phyloP scores from a whole-genome alignment of 2,113 vertebrate genomes.

The Grallaria varia region DNA sequence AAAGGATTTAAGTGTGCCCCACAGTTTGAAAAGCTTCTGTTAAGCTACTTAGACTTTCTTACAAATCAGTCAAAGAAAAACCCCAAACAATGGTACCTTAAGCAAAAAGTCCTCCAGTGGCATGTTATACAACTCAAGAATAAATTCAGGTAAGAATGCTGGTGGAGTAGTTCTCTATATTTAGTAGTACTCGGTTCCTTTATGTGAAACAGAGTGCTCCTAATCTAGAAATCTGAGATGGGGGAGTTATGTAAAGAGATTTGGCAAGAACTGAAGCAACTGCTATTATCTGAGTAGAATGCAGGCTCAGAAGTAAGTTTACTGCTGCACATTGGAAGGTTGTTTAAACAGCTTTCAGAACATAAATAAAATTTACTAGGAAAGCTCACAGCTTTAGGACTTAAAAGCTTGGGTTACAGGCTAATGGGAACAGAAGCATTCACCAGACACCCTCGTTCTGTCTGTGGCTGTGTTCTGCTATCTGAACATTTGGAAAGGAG shows the following conservation, averaged over 20 bases:
- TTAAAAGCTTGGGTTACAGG: not conserved
- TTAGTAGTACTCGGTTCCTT: constrained; percentile 13
- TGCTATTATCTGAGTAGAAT: constrained; percentile 29
- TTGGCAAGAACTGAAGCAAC: constrained; percentile 35
- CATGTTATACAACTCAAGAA: not conserved
- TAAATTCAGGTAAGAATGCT: constrained; percentile 31
- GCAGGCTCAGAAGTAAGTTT: not conserved
- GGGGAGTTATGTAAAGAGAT: constrained; percentile 44
- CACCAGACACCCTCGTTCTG: not conserved
- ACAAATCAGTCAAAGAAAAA: not conserved
- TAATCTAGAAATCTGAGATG: constrained; percentile 68
- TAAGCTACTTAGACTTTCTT: constrained; percentile 31
- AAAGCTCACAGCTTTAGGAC: not conserved
- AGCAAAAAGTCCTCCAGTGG: not conserved
- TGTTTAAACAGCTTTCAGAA: not conserved
- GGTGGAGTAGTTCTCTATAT: not conserved
- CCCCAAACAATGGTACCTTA: not conserved
- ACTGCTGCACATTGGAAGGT: not conserved
- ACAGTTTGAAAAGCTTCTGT: not conserved
- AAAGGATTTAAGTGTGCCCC: not conserved
- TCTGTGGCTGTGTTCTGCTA: not conserved
- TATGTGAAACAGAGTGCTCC: constrained; percentile 1
- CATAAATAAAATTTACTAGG: not conserved
- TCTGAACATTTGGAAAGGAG: not conserved
- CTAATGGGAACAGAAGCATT: not conserved